Base-by-base conservation (phyloP, 2,888 invertebrate genomes). In the Cerceris ruficornis region DNA sequence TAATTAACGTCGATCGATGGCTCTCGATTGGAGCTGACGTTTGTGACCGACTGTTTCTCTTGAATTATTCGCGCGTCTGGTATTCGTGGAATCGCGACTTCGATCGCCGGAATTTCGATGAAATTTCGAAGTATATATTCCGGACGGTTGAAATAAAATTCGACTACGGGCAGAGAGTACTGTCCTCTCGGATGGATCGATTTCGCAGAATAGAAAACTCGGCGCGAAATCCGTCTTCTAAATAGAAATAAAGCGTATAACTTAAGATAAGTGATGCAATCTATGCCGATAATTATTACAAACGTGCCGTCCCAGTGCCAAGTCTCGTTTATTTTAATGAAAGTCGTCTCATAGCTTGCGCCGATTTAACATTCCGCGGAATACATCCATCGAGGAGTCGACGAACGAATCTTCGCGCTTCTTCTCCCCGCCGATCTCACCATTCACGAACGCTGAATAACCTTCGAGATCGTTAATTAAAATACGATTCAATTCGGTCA, bases 301-400 rank as follows among this genome's bases (percentile, higher is more conserved):
- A 79, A 69, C 64, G 79, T 78, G 79, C 79, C 79, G 79, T 79
- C 79, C 79, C 78, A 78, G 79, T 79, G 79, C 79, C 79, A 79
- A 79, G 69, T 78, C 69, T 78, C 73, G 69, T 79, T 79, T 79
- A 78, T 72, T 78, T 73, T 69, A 61, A 69, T 66, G 79, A 78
- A 79, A 69, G 79, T 77, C 71, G 66, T 28, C 59, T 62, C 69
- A 28, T 78, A 79, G 79, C 61, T 73, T 73, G 79, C 79, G 73
- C 58, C 79, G 79, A 69, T 65, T 61, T 42, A 28, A 28, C 28
- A 28, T 28, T 28, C 28, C 28, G 28, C 28, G 28, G 4, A 28
- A n/a, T 15, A 46, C 59, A 60, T 52, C 69, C 68, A 13, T 9
- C 62, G 8, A 50, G 14, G 64, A 55, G 14, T 60, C 57, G 46